Evolutionary conservation across 2,797 vertebrate genomes (phyloP).

Genomic region (Spinibarbus caldwelli): DNA sequence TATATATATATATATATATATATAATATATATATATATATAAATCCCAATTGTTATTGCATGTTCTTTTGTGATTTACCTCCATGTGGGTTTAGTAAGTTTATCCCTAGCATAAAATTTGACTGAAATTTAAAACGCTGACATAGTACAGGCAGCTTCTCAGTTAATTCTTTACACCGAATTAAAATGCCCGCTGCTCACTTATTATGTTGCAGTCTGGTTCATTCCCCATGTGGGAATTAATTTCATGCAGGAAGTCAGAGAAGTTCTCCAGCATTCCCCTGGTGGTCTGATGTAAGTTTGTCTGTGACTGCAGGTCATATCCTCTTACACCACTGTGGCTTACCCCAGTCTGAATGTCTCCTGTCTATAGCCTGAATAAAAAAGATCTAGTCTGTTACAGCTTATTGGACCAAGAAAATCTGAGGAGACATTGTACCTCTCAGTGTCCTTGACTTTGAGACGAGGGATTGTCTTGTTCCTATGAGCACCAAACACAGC

Average conservation of each 20-base stretch:
- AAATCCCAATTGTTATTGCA: neutral
- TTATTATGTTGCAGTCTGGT: conserved; percentile 15
- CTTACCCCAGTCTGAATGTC: conserved; percentile 10
- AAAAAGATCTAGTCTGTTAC: conserved; percentile 27
- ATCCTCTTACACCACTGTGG: conserved; percentile 32
- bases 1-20: too few species aligned
- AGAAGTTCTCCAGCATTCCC: conserved; percentile 26
- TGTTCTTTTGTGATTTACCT: neutral
- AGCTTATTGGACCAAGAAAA: conserved; percentile 47
- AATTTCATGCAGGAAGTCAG: conserved; percentile 44
- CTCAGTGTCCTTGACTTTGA: conserved; percentile 45
- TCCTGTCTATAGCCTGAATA: conserved; percentile 19
- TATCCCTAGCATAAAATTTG: neutral
- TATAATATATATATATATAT: too few species aligned
- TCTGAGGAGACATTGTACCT: conserved; percentile 23
- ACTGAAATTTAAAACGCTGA: conserved; percentile 20
- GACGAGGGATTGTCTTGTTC: conserved; percentile 7
- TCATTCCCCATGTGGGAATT: conserved; percentile 7
- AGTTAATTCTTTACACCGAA: conserved; percentile 2
- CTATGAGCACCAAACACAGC: neutral
- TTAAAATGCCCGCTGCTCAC: neutral
- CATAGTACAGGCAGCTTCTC: neutral
- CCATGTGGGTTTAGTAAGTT: neutral
- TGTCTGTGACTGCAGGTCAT: conserved; percentile 12
- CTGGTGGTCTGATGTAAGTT: conserved; percentile 32